Conservation (phyloP, 2,113 vertebrate genomes). For the Alligator mississippiensis region DNA sequence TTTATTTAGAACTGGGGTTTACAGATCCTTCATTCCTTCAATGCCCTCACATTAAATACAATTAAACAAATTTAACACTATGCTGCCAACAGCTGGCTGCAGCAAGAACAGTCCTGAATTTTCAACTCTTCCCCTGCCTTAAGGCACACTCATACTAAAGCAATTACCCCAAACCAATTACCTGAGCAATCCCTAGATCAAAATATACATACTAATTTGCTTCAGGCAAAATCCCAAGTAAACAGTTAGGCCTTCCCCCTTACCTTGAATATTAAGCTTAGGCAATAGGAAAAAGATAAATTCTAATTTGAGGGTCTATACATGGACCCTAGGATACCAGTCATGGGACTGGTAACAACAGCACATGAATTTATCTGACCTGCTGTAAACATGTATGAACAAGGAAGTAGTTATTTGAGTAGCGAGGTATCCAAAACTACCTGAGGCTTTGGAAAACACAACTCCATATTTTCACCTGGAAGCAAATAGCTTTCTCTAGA, state of each 20-base stretch:
- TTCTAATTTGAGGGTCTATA: background rate
- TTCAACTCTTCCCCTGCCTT: background rate
- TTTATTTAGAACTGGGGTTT: background rate
- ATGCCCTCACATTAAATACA: background rate
- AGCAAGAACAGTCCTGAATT: background rate
- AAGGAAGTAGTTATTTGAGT: background rate
- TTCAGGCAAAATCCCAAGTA: background rate
- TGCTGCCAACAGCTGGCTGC: background rate
- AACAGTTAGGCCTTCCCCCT: background rate
- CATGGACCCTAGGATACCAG: background rate
- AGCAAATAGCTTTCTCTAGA: background rate
- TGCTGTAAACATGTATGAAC: background rate
- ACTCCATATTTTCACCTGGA: background rate
- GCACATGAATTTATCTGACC: background rate
- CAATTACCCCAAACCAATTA: background rate
- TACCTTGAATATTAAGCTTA: background rate
- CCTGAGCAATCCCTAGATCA: background rate
- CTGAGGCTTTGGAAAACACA: background rate
- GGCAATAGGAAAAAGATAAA: background rate
- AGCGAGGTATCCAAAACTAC: background rate
- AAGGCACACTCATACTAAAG: background rate
- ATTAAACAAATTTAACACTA: background rate
- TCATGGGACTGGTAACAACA: background rate
- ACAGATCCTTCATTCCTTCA: background rate
- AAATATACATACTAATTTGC: background rate